A percentile compares a stretch with the other conserved stretches of the same genome.
Conservation (phyloP, 1,140 invertebrate species). For the Dryas iulia region DNA sequence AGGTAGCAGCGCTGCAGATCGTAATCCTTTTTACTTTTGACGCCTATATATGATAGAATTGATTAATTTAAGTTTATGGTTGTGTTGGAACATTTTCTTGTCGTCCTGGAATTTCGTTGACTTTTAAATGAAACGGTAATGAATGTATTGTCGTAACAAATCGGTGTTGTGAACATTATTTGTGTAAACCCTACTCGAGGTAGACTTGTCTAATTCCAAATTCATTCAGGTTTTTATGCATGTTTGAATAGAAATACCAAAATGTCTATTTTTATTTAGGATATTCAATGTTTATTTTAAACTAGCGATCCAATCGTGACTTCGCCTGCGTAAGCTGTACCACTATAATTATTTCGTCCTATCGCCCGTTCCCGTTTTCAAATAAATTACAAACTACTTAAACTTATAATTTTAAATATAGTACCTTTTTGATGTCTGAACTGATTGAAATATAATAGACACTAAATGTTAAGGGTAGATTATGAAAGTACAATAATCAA, state of each 20-base stretch:
- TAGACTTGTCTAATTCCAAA: neutral
- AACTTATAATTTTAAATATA: no score
- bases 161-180: neutral
- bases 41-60: neutral
- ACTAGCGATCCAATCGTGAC: no score
- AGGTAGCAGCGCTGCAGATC: constrained; percentile 38
- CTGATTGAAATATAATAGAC: no score
- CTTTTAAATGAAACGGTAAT: neutral
- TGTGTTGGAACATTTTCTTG: neutral
- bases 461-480: no score
- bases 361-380: no score
- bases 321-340: no score
- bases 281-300: no score
- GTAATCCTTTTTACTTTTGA: constrained; percentile 48
- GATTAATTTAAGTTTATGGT: neutral
- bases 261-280: no score
- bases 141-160: neutral
- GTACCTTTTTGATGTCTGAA: no score
- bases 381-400: no score
- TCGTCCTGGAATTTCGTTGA: neutral
- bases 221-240: neutral
- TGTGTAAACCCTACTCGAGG: neutral
- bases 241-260: neutral
- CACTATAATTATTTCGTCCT: no score
- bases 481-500: no score